phyloP scores from a whole-genome alignment of 2,113 vertebrate species.

The Globicephala melas region DNA sequence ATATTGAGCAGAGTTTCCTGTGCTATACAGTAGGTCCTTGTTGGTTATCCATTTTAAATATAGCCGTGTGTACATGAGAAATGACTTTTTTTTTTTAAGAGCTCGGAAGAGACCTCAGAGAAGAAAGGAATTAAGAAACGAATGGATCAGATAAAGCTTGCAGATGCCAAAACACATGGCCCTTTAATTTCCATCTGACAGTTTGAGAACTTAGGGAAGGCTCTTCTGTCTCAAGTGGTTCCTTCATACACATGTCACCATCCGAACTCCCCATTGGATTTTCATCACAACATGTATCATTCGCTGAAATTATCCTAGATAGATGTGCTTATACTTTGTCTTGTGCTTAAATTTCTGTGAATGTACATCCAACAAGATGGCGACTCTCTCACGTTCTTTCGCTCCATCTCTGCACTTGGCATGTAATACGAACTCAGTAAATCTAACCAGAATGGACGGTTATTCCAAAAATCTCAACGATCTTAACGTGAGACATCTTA shows the following conservation, averaged over 20 bases:
- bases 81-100: neutral
- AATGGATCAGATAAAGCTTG: neutral
- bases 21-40: too few species aligned
- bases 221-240: neutral
- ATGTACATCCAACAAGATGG: neutral
- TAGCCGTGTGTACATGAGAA: too few species aligned
- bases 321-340: neutral
- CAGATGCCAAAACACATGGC: neutral
- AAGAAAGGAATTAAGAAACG: neutral
- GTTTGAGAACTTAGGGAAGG: neutral
- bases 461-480: neutral
- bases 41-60: too few species aligned
- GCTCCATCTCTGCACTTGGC: neutral
- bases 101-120: neutral
- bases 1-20: too few species aligned
- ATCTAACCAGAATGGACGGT: neutral
- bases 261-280: neutral
- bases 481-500: neutral
- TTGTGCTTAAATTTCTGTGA: neutral
- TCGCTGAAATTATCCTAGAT: neutral
- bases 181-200: neutral
- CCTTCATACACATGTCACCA: fast-evolving
- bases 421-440: neutral
- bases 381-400: neutral
- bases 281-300: neutral